A percentile compares a stretch with the other conserved stretches of the same genome.
Conservation (phyloP, 1,140 invertebrate species). For the Luehdorfia chinensis region DNA sequence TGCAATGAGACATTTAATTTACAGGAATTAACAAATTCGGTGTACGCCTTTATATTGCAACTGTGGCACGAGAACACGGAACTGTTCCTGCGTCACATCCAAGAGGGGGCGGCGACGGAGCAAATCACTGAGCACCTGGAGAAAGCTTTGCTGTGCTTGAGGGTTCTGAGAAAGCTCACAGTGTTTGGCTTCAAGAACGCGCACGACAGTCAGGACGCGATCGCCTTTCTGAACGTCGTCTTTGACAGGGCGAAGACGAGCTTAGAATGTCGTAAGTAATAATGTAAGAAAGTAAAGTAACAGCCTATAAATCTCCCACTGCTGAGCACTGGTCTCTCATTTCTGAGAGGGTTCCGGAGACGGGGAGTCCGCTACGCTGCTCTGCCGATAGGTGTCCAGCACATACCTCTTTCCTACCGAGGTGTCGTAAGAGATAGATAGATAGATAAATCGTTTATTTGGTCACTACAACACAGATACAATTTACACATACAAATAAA, state of each 20-base stretch:
- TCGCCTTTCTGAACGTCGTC: conserved; percentile 87
- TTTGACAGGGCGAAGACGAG: conserved; percentile 87
- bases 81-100: conserved; percentile 80
- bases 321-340: no score
- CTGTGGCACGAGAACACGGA: conserved; percentile 86
- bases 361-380: no score
- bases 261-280: conserved; percentile 89
- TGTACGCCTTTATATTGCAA: conserved; percentile 84
- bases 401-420: no score
- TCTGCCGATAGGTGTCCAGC: no score
- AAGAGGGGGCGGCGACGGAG: conserved; percentile 76
- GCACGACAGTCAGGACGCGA: conserved; percentile 83
- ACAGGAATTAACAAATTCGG: conserved; percentile 85
- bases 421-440: no score
- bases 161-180: conserved; percentile 89
- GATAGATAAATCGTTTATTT: no score
- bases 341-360: no score
- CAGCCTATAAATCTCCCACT: no score
- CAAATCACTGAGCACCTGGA: conserved; percentile 82
- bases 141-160: conserved; percentile 86
- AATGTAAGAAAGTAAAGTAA: conserved; percentile 14
- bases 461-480: no score
- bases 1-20: no score
- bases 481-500: no score
- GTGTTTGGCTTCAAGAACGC: conserved; percentile 89